phyloP scores from a whole-genome alignment of 2,797 vertebrate species.

The Coccyzus lansbergi region DNA sequence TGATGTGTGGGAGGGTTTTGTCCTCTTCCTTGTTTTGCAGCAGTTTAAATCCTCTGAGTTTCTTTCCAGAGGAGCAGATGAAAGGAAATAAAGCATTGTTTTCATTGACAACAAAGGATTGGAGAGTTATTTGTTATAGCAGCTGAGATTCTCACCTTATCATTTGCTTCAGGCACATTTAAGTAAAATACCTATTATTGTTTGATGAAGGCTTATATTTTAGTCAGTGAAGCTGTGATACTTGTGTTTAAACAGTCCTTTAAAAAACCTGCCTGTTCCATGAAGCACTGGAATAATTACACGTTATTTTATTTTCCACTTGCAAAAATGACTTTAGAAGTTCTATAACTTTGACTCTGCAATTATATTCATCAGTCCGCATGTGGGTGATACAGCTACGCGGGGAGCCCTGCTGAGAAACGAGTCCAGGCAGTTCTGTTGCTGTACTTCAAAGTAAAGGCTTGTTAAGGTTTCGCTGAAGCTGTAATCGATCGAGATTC shows the following conservation, averaged over 20 bases:
- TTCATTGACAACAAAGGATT: not conserved
- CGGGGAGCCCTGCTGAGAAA: not conserved
- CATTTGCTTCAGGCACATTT: not conserved
- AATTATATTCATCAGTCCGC: not conserved
- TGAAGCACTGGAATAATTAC: accelerated
- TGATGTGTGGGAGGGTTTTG: not conserved
- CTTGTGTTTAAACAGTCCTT: not conserved
- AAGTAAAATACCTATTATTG: not conserved
- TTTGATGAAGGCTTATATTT: not conserved
- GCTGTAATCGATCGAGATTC: not conserved
- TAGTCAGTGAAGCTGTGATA: not conserved
- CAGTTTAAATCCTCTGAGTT: not conserved
- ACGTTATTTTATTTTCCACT: not conserved
- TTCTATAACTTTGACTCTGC: not conserved
- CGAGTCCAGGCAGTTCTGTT: not conserved
- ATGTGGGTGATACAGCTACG: not conserved
- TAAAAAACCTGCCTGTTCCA: not conserved
- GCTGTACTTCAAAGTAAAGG: not conserved
- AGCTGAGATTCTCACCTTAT: not conserved
- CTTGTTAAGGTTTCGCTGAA: not conserved
- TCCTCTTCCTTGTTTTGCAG: constrained; percentile 27
- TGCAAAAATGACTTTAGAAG: not conserved
- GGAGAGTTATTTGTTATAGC: not conserved
- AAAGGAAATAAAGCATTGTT: not conserved
- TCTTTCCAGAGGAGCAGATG: not conserved